Evolutionary conservation across 2,797 vertebrate genomes (phyloP).

Genomic region (Chrosomus eos): DNA sequence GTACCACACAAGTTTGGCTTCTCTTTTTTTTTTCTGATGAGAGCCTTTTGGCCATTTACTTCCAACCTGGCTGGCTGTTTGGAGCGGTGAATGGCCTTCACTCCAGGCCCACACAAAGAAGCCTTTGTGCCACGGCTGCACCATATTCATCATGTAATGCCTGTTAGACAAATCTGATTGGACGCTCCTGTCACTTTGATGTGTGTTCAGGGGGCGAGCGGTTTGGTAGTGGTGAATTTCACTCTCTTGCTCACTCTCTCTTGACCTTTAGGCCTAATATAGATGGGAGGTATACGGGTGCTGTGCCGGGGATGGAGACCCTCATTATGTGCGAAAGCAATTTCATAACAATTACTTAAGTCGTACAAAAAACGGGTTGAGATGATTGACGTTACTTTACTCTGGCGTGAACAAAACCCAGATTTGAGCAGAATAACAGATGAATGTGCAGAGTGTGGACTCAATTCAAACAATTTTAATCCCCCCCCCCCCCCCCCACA

Average conservation of each 20-base stretch:
- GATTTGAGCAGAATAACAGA: conserved; percentile 84
- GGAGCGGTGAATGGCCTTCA: conserved; percentile 83
- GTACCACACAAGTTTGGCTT: conserved; percentile 86
- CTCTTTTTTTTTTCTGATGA: conserved; percentile 71
- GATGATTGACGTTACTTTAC: conserved; percentile 87
- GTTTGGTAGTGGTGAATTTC: conserved; percentile 83
- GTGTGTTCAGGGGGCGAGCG: conserved; percentile 84
- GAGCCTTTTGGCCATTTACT: conserved; percentile 87
- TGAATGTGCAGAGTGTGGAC: conserved; percentile 82
- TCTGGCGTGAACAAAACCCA: conserved; percentile 79
- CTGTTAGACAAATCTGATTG: conserved; percentile 91
- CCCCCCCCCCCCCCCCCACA: conserved; percentile 72
- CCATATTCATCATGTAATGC: conserved; percentile 91
- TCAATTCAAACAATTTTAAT: conserved; percentile 87
- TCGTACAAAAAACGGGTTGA: conserved; percentile 74
- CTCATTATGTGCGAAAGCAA: conserved; percentile 83
- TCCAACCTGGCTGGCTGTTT: conserved; percentile 87
- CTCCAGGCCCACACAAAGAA: conserved; percentile 83
- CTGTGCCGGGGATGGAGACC: conserved; percentile 66
- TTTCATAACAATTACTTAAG: conserved; percentile 86
- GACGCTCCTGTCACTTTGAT: conserved; percentile 89
- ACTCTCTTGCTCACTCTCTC: conserved; percentile 77
- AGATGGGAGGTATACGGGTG: conserved; percentile 74
- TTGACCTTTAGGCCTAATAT: conserved; percentile 67
- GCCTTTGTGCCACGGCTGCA: conserved; percentile 82